Evolutionary conservation across 2,113 vertebrate species (phyloP).

Genomic region (Ovis canadensis): DNA sequence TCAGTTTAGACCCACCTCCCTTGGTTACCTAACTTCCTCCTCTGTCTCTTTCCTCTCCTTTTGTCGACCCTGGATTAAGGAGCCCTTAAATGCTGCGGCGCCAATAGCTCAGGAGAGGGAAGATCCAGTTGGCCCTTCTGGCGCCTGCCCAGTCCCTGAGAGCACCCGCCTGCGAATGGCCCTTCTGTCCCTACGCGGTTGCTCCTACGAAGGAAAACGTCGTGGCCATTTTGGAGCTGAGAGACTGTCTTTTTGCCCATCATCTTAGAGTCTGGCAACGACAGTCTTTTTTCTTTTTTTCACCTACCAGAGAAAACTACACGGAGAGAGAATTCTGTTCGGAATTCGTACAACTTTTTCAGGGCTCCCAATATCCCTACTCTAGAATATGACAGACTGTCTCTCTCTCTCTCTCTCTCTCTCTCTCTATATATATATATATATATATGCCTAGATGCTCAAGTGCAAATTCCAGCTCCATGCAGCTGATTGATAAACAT

Average conservation of each 20-base stretch:
- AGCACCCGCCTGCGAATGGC: background rate
- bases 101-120: background rate
- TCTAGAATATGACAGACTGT: background rate
- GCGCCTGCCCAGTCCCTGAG: background rate
- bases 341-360: background rate
- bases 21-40: background rate
- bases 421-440: background rate
- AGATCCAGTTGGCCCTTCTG: background rate
- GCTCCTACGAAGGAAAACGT: background rate
- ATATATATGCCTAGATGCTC: background rate
- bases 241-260: background rate
- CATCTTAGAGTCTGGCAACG: background rate
- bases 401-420: background rate
- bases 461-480: background rate
- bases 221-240: background rate
- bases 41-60: background rate
- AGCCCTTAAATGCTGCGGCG: background rate
- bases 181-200: background rate
- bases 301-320: background rate
- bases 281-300: background rate
- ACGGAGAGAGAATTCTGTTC: background rate
- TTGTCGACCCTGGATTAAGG: background rate
- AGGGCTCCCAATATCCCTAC: background rate
- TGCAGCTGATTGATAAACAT: background rate
- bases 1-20: background rate